Base-by-base conservation (phyloP, 2,113 vertebrate species). In the Oreamnos americanus region DNA sequence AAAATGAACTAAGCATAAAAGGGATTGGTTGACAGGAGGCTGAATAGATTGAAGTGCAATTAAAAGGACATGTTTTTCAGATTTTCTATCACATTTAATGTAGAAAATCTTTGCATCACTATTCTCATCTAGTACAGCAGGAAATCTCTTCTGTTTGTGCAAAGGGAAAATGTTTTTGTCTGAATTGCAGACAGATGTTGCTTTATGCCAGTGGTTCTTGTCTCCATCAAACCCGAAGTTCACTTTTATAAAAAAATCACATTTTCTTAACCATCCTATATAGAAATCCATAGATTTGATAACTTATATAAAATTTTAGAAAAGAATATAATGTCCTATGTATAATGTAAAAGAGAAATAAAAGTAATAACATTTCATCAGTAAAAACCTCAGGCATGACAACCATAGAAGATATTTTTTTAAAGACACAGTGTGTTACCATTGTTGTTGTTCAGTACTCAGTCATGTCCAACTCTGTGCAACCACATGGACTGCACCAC, bases 141-240 rank as follows among this genome's bases (percentile, higher is more conserved):
- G 49, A 91, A 83, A 78, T 92, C 43, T 13, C 60, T 87, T 76
- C 71, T 93, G 25, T 88, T 83, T 83, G n/a, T 67, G 36, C n/a
- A 84, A 96, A 94, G 53, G 71, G 60, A 91, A 96, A 97, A 91
- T 86, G 57, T 87, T 64, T 97, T 71, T 62, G 10, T 97, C 81
- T 78, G 33, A 96, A 83, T 92, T 60, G 33, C 19, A 45, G 30
- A 86, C 43, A 71, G 17, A 86, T 81, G 36, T 93, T 92, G 55
- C 82, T 96, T 83, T 88, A 26, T 89, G 53, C 33, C 81, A 92
- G 0, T 67, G 21, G 28, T 47, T 78, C 74, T 92, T 79, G 10
- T 96, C 83, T 71, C 33, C 8, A 81, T 58, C n/a, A 93, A 97
- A 62, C 15, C 1, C 14, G 57, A 78, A 76, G 33, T 49, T 23